Evolutionary conservation across 2,888 invertebrate species (phyloP).

Genomic region (Nomada ruficornis): DNA sequence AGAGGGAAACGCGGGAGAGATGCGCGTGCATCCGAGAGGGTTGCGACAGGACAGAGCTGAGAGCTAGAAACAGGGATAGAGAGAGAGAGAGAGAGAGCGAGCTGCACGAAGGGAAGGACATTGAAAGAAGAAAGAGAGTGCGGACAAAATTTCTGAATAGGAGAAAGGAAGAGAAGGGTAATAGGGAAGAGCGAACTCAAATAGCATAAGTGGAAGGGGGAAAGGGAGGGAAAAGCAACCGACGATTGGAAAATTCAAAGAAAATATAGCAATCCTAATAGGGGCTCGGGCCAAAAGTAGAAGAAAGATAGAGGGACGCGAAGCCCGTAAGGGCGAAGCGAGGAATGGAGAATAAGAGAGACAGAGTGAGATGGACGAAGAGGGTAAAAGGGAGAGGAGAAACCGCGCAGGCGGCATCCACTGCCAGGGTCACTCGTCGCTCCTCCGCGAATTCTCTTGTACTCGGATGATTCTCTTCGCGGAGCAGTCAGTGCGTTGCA

Average conservation of each 20-base stretch:
- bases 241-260: background rate
- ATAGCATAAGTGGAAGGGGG: background rate
- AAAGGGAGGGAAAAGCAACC: background rate
- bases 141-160: background rate
- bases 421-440: conserved; percentile 82
- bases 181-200: background rate
- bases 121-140: background rate
- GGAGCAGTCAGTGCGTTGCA: conserved; percentile 71
- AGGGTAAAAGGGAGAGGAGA: conserved; percentile 36
- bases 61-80: background rate
- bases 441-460: conserved; percentile 56
- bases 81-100: no score
- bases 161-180: background rate
- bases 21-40: background rate
- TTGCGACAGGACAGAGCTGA: background rate
- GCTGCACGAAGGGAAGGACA: background rate
- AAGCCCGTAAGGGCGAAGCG: background rate
- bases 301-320: background rate
- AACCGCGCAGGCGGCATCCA: conserved; percentile 83
- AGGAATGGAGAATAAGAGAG: background rate
- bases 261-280: background rate
- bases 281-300: background rate
- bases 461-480: conserved; percentile 59
- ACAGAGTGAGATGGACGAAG: background rate
- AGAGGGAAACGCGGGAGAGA: background rate